A percentile compares a stretch with the other conserved stretches of the same genome.
Conservation (phyloP, 2,888 invertebrate genomes). For the Ypsolopha sequella region DNA sequence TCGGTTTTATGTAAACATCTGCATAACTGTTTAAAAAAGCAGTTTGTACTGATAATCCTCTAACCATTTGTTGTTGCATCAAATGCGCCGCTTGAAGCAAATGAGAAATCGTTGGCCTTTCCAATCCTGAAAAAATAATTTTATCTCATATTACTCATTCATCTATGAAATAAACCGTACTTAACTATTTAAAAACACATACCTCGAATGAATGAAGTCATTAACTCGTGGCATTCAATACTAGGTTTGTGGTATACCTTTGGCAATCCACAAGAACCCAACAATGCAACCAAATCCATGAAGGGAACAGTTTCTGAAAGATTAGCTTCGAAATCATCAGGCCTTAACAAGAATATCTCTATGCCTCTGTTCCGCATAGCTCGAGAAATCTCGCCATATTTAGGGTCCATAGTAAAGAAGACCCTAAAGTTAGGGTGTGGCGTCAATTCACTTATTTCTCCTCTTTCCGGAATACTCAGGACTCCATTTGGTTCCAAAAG, state of each 20-base stretch:
- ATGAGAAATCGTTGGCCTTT: constrained; percentile 73
- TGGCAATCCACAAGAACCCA: constrained; percentile 51
- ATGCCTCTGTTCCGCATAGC: constrained; percentile 99
- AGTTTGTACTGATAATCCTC: constrained; percentile 67
- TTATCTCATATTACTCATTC: too few species aligned
- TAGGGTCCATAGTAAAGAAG: constrained; percentile 95
- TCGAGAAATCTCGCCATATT: constrained; percentile 95
- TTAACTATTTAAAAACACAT: too few species aligned
- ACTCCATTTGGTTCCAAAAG: constrained; percentile 94
- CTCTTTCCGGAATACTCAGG: constrained; percentile 91
- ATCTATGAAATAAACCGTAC: too few species aligned
- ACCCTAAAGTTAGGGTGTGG: constrained; percentile 94
- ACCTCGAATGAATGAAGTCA: constrained; percentile 61
- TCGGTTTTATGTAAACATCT: constrained; percentile 76
- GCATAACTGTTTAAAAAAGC: constrained; percentile 71
- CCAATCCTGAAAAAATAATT: constrained; percentile 52
- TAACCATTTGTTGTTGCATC: constrained; percentile 73
- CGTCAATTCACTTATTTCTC: constrained; percentile 81
- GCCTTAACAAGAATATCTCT: constrained; percentile 76
- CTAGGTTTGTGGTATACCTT: constrained; percentile 40
- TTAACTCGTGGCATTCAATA: constrained; percentile 44
- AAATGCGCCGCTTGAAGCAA: constrained; percentile 75
- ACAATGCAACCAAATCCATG: constrained; percentile 52
- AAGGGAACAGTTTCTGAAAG: constrained; percentile 44
- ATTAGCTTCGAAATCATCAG: constrained; percentile 35